Base-by-base conservation (phyloP, 2,113 vertebrate species). In the Muscicapa adusta region DNA sequence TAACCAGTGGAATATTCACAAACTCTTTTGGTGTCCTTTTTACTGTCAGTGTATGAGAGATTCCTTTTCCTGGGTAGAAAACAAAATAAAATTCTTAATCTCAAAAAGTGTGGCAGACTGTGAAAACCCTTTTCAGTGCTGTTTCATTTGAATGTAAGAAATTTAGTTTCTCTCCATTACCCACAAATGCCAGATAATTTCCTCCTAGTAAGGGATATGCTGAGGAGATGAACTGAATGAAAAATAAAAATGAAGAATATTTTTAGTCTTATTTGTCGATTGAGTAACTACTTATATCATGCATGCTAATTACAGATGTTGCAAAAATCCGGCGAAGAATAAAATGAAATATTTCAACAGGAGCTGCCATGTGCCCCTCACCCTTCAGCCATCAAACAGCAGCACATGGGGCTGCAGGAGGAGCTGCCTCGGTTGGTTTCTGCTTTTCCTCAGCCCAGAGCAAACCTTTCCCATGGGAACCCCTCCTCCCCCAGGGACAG, bases 271-370 rank as follows among this genome's bases (percentile, higher is more conserved):
- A 58, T 88, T 79, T 87, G 45, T 56, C 5, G 0, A 63, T 65
- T 74, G 78, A 92, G 36, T 61, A 80, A 34, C 48, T 61, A 26
- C 63, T 76, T 73, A 17, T 31, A 33, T 38, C 16, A 11, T 2
- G 8, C 0, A 0, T 62, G 54, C 53, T 62, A 28, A 43, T 76
- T 62, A 77, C 43, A 51, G 63, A 58, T 0, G 0, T 45, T 16
- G 57, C 45, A 67, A 80, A 70, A 91, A 56, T 38, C 45, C 15
- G 16, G 48, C 2, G 9, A 45, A 73, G 80, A 57, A 48, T 25
- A 8, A 31, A 61, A 48, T 2, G 0, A 33, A 12, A 58, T 29
- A 4, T 8, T 36, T 76, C 53, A 42, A 56, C 20, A 10, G 48
- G 24, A 12, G 58, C 0, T 68, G 66, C 56, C 81, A 14, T 18